Evolutionary conservation across 2,113 vertebrate genomes (phyloP).

Genomic region (Otus sunia): DNA sequence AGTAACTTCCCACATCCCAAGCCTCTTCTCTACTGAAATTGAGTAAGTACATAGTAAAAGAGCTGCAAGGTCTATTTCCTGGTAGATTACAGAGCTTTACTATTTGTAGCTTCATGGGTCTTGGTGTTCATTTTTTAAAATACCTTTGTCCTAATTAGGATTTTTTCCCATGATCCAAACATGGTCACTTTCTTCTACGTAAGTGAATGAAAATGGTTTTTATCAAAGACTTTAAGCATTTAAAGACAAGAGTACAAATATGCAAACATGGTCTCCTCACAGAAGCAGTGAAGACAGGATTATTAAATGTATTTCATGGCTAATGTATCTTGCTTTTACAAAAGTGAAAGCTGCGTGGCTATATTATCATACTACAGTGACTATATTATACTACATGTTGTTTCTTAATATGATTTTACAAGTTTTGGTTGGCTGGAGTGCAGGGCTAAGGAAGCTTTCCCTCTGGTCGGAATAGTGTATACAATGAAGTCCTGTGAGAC

Average conservation of each 20-base stretch:
- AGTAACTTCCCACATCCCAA: background rate
- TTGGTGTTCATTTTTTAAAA: background rate
- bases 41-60: background rate
- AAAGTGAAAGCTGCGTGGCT: background rate
- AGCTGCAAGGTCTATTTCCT: background rate
- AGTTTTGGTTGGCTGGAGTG: background rate
- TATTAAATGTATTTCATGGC: background rate
- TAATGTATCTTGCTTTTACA: background rate
- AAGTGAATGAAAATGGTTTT: background rate
- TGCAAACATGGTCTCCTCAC: background rate
- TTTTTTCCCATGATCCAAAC: background rate
- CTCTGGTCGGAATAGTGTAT: background rate
- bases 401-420: background rate
- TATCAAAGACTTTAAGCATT: background rate
- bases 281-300: background rate
- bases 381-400: background rate
- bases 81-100: background rate
- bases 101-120: background rate
- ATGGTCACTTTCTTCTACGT: rapidly evolving
- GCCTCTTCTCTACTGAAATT: background rate
- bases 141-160: background rate
- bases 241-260: background rate
- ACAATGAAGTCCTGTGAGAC: background rate
- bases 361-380: too few relatives aligned
- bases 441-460: background rate